A percentile compares a stretch with the other conserved stretches of the same genome.
Conservation (phyloP, 1,140 invertebrate genomes). For the Idris sp. region DNA sequence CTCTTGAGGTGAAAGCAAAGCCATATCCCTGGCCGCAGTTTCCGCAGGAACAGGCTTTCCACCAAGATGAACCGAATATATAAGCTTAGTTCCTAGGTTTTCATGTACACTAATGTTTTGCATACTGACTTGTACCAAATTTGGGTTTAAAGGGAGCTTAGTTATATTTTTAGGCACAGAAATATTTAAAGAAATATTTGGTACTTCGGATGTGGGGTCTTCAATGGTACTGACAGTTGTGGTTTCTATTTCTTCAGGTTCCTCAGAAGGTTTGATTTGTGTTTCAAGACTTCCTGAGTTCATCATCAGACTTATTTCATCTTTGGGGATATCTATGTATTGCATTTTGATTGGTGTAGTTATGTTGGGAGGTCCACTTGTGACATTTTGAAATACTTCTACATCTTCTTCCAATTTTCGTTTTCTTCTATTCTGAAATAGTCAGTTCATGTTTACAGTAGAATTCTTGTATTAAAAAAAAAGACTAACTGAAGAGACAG, state of each 20-base stretch:
- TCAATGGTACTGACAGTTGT: not conserved
- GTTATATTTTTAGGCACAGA: constrained; percentile 2
- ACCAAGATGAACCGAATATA: constrained; percentile 88
- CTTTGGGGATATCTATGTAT: constrained; percentile 48
- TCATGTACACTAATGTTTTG: constrained; percentile 71
- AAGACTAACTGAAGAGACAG: no score
- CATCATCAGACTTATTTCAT: constrained; percentile 35
- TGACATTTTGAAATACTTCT: not conserved
- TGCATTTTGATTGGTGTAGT: constrained; percentile 53
- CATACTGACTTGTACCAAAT: constrained; percentile 75
- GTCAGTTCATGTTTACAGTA: no score
- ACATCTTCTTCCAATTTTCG: constrained; percentile 7
- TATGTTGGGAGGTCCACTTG: constrained; percentile 1
- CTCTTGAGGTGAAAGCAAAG: constrained; percentile 85
- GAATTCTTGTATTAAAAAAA: no score
- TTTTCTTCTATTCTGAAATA: constrained; percentile 4
- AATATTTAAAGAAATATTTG: not conserved
- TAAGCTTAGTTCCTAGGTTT: constrained; percentile 74
- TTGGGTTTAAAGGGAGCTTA: constrained; percentile 41
- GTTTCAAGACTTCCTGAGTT: constrained; percentile 24
- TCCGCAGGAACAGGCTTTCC: constrained; percentile 86
- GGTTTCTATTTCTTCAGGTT: constrained; percentile 2
- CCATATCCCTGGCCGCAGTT: constrained; percentile 88
- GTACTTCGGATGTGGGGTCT: not conserved
- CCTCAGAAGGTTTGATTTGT: constrained; percentile 28